Base-by-base conservation (phyloP, 1,140 invertebrate species). In the Maconellicoccus hirsutus region DNA sequence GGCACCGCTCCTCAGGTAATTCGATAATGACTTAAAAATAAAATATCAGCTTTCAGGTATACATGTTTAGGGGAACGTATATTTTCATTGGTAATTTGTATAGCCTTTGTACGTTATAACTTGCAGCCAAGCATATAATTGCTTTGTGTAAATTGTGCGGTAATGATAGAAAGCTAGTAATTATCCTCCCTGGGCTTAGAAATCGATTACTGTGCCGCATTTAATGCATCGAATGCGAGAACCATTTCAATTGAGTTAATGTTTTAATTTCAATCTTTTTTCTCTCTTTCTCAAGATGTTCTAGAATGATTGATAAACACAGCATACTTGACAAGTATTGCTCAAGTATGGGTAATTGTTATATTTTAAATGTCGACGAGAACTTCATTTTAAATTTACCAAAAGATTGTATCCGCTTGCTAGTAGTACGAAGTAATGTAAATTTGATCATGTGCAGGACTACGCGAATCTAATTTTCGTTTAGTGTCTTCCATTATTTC, bases 11-110 rank as follows among this genome's bases (percentile, higher is more conserved):
- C 42, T 52, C 42, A 52, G 42, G 42, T 52, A 52, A 52, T 52
- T 52, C 42, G 42, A 52, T 52, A 52, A 52, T 52, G 42, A 52
- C 42, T 52, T 52, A 52, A 52, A 52, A 52, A 52, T 19, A 19
- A 52, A 52, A 52, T 52, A 52, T 52, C 42, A 52, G 42, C 42
- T 52, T 52, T 52, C 42, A 52, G 42, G 42, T 52, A 19, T 14
- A 52, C n/a, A 52, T 52, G 42, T 52, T 16, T 8, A 52, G n/a
- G 42, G 42, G 42, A 52, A 33, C 29, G 12, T 33, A 33, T 33
- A 33, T 33, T 33, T 33, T 33, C 29, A 33, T 33, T 33, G 29
- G 29, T 33, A 33, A 19, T 52, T 52, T 52, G 42, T 52, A 19
- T 19, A 8, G n/a, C 42, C 42, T 52, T 52, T 52, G 42, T 52